These are phyloP conservation scores for Oncorhynchus keta DNA, from an alignment of 2,113 vertebrate genomes.

Conservation along the genomic window DNA sequence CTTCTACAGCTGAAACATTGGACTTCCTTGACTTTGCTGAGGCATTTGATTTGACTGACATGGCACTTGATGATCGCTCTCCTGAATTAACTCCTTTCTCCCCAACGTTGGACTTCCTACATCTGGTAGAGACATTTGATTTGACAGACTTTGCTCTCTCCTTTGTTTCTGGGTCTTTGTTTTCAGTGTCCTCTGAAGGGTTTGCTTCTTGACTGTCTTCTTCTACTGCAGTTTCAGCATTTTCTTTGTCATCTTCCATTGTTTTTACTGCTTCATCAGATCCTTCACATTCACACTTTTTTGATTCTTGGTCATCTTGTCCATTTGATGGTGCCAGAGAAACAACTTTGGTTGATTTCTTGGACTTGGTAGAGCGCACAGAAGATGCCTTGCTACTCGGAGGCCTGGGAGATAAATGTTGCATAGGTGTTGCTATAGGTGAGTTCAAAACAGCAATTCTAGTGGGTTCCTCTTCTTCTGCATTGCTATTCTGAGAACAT, in stretches of 20 bases:
- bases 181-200: conserved; percentile 7
- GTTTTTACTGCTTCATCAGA: conserved; percentile 6
- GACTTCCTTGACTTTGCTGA: conserved; percentile 48
- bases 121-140: conserved; percentile 9
- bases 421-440: conserved; percentile 17
- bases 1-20: conserved; percentile 37
- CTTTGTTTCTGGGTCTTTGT: conserved; percentile 26
- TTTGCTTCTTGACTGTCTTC: no score
- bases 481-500: conserved; percentile 44
- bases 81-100: conserved; percentile 25
- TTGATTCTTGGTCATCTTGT: conserved; percentile 32
- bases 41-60: conserved; percentile 56
- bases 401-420: conserved; percentile 32
- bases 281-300: conserved; percentile 39
- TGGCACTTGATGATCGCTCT: conserved; percentile 51
- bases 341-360: conserved; percentile 7
- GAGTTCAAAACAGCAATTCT: conserved; percentile 52
- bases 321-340: neutral
- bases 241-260: neutral
- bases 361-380: conserved; percentile 18
- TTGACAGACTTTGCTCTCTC: neutral
- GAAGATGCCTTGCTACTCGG: conserved; percentile 49
- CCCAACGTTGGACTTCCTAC: neutral
- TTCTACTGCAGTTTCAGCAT: no score
- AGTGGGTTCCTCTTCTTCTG: conserved; percentile 44